These are phyloP conservation scores for Cosmia trapezina DNA, from an alignment of 2,888 invertebrate genomes.

Conservation along the genomic window DNA sequence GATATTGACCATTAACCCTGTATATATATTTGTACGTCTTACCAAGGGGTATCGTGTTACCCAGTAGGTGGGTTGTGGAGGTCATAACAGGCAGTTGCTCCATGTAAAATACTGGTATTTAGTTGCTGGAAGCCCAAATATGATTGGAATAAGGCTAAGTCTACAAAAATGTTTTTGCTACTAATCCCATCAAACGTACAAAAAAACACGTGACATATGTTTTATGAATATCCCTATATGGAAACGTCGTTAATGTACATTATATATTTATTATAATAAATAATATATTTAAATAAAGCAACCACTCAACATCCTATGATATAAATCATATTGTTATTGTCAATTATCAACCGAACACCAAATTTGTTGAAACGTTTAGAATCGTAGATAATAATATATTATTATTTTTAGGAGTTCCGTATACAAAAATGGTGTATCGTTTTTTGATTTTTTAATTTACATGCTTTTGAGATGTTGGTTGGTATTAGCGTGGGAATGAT, in stretches of 20 bases:
- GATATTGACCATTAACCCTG: too few relatives aligned
- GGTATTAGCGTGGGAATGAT: not conserved
- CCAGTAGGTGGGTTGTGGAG: not conserved
- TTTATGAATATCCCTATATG: not conserved
- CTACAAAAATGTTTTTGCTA: not conserved
- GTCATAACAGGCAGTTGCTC: not conserved
- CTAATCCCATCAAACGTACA: not conserved
- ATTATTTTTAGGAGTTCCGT: conserved; percentile 42
- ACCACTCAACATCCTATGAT: conserved; percentile 30
- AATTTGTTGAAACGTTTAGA: conserved; percentile 33
- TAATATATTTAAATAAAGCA: conserved; percentile 6
- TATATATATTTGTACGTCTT: not conserved
- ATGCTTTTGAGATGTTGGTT: not conserved
- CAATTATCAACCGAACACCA: conserved; percentile 6
- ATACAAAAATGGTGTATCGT: conserved; percentile 16
- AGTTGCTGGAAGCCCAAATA: not conserved
- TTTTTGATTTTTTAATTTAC: not conserved
- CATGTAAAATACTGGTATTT: not conserved
- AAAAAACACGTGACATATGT: not conserved
- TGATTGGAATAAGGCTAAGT: not conserved
- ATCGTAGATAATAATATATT: conserved; percentile 27
- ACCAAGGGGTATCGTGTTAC: too few relatives aligned
- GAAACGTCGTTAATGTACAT: conserved; percentile 13
- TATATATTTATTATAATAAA: conserved; percentile 21
- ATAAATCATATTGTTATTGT: conserved; percentile 47